A percentile compares a stretch with the other conserved stretches of the same genome.
Evolutionary conservation across 2,113 vertebrate genomes (phyloP).

Genomic region (Falcunculus frontatus): DNA sequence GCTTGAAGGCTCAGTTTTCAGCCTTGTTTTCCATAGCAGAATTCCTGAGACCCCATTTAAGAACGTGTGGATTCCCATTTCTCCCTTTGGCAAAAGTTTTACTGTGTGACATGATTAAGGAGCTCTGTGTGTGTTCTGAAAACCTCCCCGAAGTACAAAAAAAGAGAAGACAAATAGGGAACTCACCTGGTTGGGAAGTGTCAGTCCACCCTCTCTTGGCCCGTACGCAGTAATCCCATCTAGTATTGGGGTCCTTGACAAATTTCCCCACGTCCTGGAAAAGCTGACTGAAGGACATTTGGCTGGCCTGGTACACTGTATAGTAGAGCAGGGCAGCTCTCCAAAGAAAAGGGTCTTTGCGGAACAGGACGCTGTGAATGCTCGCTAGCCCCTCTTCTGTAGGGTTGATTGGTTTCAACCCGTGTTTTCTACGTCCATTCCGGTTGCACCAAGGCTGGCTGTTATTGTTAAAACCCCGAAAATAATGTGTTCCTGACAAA

Average conservation of each 20-base stretch:
- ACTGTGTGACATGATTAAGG: neutral
- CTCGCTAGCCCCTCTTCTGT: conserved; percentile 94
- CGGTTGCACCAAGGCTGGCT: conserved; percentile 88
- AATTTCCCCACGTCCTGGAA: conserved; percentile 85
- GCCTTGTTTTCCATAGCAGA: neutral
- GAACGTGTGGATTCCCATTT: fast-evolving
- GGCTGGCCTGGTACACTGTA: conserved; percentile 87
- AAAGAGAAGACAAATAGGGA: neutral
- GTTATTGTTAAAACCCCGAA: conserved; percentile 89
- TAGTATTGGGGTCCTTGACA: conserved; percentile 85
- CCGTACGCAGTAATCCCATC: conserved; percentile 94
- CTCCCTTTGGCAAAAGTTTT: neutral
- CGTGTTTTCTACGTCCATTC: conserved; percentile 76
- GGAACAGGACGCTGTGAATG: conserved; percentile 90
- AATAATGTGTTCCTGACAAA: conserved; percentile 88
- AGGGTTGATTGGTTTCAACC: conserved; percentile 87
- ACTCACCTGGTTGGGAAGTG: conserved; percentile 84
- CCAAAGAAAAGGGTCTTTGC: conserved; percentile 92
- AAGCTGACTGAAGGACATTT: conserved; percentile 86
- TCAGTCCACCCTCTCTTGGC: conserved; percentile 93
- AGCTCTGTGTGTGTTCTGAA: neutral
- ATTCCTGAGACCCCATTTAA: neutral
- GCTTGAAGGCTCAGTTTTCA: neutral
- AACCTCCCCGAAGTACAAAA: neutral
- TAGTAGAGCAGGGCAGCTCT: conserved; percentile 93